These are phyloP conservation scores for Tachysurus fulvidraco DNA, from an alignment of 2,113 vertebrate genomes.

Conservation along the genomic window DNA sequence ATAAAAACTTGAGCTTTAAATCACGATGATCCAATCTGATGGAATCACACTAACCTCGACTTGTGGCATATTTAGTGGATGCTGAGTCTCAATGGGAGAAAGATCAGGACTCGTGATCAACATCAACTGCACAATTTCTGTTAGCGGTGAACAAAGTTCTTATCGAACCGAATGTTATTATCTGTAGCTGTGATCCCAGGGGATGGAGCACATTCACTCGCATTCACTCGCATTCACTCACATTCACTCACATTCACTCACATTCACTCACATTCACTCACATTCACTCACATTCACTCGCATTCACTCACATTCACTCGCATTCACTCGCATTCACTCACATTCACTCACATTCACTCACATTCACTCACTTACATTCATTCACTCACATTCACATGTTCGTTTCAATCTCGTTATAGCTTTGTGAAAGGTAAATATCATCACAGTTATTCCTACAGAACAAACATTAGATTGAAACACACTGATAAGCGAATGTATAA, in stretches of 20 bases:
- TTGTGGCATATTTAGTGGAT: neutral
- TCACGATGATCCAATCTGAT: too few species aligned
- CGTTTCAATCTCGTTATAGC: neutral
- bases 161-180: neutral
- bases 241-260: too few species aligned
- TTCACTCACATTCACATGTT: neutral
- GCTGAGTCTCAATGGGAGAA: neutral
- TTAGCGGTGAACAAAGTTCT: neutral
- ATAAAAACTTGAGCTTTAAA: neutral
- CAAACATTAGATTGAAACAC: conserved; percentile 36
- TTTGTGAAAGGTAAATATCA: neutral
- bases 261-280: too few species aligned
- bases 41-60: neutral
- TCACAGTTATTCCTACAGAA: conserved; percentile 21
- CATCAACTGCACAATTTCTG: conserved; percentile 24
- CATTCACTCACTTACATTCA: too few species aligned
- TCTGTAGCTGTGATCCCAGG: neutral
- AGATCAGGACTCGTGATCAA: neutral
- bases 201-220: too few species aligned
- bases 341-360: too few species aligned
- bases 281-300: too few species aligned
- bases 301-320: too few species aligned
- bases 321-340: too few species aligned
- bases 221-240: too few species aligned
- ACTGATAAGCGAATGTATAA: conserved; percentile 26